A percentile compares a stretch with the other conserved stretches of the same genome.
These are phyloP conservation scores for Nothocercus julius DNA, from an alignment of 2,113 vertebrate species.

Conservation along the genomic window DNA sequence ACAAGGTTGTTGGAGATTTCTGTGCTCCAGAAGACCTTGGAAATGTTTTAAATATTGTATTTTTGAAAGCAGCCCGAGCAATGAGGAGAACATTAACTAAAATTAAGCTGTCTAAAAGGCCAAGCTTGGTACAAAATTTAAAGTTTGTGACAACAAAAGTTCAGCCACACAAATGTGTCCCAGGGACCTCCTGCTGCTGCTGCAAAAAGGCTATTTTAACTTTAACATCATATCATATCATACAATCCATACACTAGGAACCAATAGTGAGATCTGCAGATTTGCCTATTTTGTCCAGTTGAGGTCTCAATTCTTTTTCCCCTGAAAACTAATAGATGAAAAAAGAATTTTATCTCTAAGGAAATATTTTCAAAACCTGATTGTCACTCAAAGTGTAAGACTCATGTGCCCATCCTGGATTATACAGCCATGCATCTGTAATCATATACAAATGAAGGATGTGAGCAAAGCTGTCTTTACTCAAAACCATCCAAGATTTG, in stretches of 20 bases:
- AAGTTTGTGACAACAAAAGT: neutral
- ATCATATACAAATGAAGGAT: neutral
- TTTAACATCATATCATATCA: neutral
- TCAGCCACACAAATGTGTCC: neutral
- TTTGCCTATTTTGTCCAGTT: neutral
- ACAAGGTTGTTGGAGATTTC: neutral
- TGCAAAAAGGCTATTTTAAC: neutral
- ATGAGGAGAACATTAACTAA: neutral
- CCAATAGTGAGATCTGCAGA: neutral
- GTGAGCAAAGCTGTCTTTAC: neutral
- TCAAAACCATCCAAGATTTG: neutral
- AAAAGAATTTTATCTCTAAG: neutral
- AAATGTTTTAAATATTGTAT: neutral
- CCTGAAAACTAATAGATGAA: neutral
- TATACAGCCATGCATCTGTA: fast-evolving
- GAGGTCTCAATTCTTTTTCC: neutral
- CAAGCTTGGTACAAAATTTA: neutral
- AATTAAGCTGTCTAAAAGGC: neutral
- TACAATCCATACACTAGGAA: neutral
- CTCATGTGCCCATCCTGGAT: neutral
- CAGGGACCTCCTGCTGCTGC: neutral
- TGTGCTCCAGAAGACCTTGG: neutral
- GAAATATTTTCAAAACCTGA: neutral
- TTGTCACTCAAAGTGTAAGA: neutral
- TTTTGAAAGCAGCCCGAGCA: neutral